phyloP scores from a whole-genome alignment of 92 coral and sea anemone genomes.

The Phenganax marumi region DNA sequence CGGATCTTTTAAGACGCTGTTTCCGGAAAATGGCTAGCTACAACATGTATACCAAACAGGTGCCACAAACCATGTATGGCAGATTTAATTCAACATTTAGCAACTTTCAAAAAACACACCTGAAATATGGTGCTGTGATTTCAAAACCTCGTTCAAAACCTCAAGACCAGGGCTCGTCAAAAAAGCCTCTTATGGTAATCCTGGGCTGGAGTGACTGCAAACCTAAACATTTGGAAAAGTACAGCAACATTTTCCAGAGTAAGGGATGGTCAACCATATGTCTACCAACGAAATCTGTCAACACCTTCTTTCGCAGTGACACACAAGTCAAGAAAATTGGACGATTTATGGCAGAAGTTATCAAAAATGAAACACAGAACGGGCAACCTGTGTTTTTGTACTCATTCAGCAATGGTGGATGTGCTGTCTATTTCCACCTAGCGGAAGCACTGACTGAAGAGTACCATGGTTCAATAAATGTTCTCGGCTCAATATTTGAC shows the following conservation, averaged over 20 bases:
- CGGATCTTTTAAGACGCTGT: background rate
- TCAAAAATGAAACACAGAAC: slow-evolving; percentile 52
- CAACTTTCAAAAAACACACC: background rate
- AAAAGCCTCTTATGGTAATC: slow-evolving; percentile 68
- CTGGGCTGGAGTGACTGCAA: slow-evolving; percentile 92
- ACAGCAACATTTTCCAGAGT: slow-evolving; percentile 74
- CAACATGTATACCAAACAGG: background rate
- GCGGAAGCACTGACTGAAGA: slow-evolving; percentile 62
- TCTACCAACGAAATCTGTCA: slow-evolving; percentile 71
- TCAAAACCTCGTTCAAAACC: slow-evolving; percentile 30
- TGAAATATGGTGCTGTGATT: slow-evolving; percentile 65
- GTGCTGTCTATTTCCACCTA: slow-evolving; percentile 68
- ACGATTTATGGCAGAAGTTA: slow-evolving; percentile 52
- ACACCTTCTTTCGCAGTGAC: slow-evolving; percentile 68
- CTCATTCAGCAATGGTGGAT: slow-evolving; percentile 78
- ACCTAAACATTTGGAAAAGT: slow-evolving; percentile 74
- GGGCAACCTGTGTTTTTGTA: slow-evolving; percentile 67
- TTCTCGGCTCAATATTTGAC: slow-evolving; percentile 89
- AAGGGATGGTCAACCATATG: slow-evolving; percentile 72
- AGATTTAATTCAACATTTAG: background rate
- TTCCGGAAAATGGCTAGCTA: background rate
- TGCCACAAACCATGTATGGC: background rate
- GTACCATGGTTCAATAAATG: slow-evolving; percentile 55
- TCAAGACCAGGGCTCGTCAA: slow-evolving; percentile 7
- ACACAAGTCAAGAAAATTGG: slow-evolving; percentile 68